phyloP scores from a whole-genome alignment of 2,888 invertebrate species.

The Polydesmus complanatus region DNA sequence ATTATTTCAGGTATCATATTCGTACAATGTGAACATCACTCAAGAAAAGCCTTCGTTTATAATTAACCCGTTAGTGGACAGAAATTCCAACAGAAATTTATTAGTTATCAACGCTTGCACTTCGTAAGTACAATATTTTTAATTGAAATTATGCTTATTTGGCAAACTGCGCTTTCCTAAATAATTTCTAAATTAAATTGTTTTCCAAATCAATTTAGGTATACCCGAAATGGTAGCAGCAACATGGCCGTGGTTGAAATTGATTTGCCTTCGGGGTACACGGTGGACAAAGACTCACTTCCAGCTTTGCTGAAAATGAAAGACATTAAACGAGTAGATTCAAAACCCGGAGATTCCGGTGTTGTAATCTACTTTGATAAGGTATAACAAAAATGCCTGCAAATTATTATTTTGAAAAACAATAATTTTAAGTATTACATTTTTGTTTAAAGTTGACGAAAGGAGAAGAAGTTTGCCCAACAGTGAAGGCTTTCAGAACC shows the following conservation, averaged over 20 bases:
- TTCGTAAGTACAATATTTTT: slow-evolving; percentile 23
- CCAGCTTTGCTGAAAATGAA: slow-evolving; percentile 19
- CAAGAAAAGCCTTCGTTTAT: slow-evolving; percentile 76
- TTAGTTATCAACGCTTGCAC: slow-evolving; percentile 65
- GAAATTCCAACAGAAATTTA: slow-evolving; percentile 58
- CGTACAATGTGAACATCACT: slow-evolving; percentile 71
- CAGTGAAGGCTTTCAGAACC: slow-evolving; percentile 65
- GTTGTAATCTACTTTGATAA: slow-evolving; percentile 60
- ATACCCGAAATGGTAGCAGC: slow-evolving; percentile 33
- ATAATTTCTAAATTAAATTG: no score
- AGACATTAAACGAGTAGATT: slow-evolving; percentile 49
- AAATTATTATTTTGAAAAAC: not conserved
- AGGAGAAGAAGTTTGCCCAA: slow-evolving; percentile 56
- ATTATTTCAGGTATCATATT: slow-evolving; percentile 51
- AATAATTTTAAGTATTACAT: slow-evolving; percentile 1
- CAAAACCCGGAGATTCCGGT: slow-evolving; percentile 48
- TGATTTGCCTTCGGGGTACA: slow-evolving; percentile 77
- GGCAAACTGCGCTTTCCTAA: no score
- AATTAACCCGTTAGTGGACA: slow-evolving; percentile 71
- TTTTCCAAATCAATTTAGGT: not conserved
- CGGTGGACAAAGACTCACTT: slow-evolving; percentile 57
- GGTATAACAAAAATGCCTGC: slow-evolving; percentile 30
- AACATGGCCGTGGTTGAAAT: slow-evolving; percentile 88
- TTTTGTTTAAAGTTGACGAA: not conserved
- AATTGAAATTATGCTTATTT: not conserved